Evolutionary conservation across 2,888 invertebrate genomes (phyloP), one percentile per base, ranked within the genome.

Genomic region (Drosophila formosana): DNA sequence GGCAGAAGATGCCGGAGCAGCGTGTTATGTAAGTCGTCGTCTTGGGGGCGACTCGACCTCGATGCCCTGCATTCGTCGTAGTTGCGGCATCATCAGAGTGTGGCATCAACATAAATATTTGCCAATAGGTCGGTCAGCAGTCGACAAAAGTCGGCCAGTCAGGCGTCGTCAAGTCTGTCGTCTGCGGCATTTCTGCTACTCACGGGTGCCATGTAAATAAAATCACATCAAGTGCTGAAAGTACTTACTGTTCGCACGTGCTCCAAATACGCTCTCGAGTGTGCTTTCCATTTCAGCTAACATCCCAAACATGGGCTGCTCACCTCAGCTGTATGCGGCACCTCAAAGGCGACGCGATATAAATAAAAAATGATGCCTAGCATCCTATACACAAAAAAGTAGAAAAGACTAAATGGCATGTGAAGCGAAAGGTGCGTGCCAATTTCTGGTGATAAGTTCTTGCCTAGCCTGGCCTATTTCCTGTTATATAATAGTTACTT

Each of bases 241-340:
- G 72, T 77, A 72, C 80, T 72, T 68, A 60, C 68, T 65, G 56
- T 34, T 66, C 28, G 80, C 76, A 88, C 85, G 80, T 83, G 83
- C 77, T 85, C 88, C 82, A 88, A 77, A 83, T 85, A 82, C 63
- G 77, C 83, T 88, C 71, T 88, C 65, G 82, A 79, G 85, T 83
- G 85, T 83, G 77, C 88, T 83, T 83, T 83, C 83, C 85, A 88
- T 88, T 88, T 83, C 83, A 88, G 53, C 82, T 73, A 82, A 72
- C 79, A 78, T 49, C 61, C 55, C 49, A 70, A 32, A 45, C 45
- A 34, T n/a, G 37, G 5, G 55, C 55, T 46, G 55, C 55, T 30
- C 50, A 50, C 5, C 34, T 47, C 30, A 63, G 18, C 18, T 30
- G 9, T 8, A 25, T 7, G 25, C 34, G 34, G 55, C 52, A 53